Evolutionary conservation across 2,797 vertebrate species (phyloP), one percentile per base, ranked within the genome.

Genomic region (Microchirus variegatus): DNA sequence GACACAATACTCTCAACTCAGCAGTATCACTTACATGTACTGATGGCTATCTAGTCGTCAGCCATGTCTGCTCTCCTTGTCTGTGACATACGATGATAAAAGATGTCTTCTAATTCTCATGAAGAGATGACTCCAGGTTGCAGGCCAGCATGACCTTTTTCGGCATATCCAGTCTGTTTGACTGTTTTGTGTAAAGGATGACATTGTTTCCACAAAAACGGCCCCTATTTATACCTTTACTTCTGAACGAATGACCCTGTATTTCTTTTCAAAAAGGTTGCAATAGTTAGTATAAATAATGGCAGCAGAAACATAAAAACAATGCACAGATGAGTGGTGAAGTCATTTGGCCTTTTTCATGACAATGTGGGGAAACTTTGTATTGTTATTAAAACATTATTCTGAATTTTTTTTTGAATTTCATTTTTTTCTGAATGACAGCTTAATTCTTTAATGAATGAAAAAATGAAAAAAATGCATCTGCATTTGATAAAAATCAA

Each of bases 21-120:
- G 74, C 57, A 35, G 75, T 87, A 89, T 90, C 84, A 47, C 77
- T 87, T 84, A 83, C 86, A 80, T 66, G 41, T 45, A 50, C 71
- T 51, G 84, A 90, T 89, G 70, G 70, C 67, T 85, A 87, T 89
- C 86, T 73, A 31, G 38, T 67, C 61, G 63, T 70, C 75, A 18
- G 65, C 61, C 67, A 67, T 63, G 83, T 82, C 83, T 87, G 81
- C 70, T 61, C 66, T 77, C 69, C 47, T 36, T 83, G 78, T 77
- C 51, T 17, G 31, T 54, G 75, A 59, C 74, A 60, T 15, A 19
- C 36, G 79, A 80, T 78, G 77, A 80, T 74, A 79, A 82, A 78
- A 82, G 72, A 77, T 40, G 42, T 77, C 72, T 84, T 75, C 76
- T 74, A 12, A 67, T 73, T 82, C 66, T 87, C 73, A 77, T 74